Evolutionary conservation across 1,140 invertebrate genomes (phyloP).

Genomic region (Phymorhynchus buccinoides): DNA sequence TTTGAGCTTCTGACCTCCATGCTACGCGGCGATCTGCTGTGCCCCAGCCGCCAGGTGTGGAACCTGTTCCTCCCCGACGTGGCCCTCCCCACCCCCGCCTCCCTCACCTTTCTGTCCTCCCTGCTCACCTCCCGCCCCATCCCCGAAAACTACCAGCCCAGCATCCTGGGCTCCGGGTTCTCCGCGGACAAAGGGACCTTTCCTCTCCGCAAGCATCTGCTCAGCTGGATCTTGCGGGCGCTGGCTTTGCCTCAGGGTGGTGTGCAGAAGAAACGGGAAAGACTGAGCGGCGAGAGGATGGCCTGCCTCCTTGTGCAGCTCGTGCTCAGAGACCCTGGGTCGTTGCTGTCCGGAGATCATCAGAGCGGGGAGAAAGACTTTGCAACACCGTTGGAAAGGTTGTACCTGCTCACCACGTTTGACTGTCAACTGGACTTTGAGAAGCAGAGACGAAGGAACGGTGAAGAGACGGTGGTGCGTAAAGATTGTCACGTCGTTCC

Average conservation of each 20-base stretch:
- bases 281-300: conserved; percentile 14
- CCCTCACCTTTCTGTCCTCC: conserved; percentile 49
- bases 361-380: not conserved
- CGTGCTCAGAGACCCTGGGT: conserved; percentile 39
- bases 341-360: too few relatives aligned
- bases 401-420: conserved; percentile 46
- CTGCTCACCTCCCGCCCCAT: conserved; percentile 40
- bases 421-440: conserved; percentile 41
- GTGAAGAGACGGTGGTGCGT: not conserved
- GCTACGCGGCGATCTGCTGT: conserved; percentile 32
- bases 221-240: conserved; percentile 54
- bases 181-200: conserved; percentile 31
- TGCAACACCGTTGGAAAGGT: conserved; percentile 43
- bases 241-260: not conserved
- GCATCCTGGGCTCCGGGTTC: conserved; percentile 43
- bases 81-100: conserved; percentile 37
- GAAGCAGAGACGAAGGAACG: not conserved
- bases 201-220: conserved; percentile 50
- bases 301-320: conserved; percentile 41
- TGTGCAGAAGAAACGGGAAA: not conserved
- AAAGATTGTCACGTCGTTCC: conserved; percentile 28
- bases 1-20: conserved; percentile 51
- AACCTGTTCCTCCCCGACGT: conserved; percentile 53
- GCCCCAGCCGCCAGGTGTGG: conserved; percentile 53
- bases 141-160: conserved; percentile 54